These are phyloP conservation scores for Lasioglossum morio DNA, from an alignment of 2,888 invertebrate species.

Conservation along the genomic window DNA sequence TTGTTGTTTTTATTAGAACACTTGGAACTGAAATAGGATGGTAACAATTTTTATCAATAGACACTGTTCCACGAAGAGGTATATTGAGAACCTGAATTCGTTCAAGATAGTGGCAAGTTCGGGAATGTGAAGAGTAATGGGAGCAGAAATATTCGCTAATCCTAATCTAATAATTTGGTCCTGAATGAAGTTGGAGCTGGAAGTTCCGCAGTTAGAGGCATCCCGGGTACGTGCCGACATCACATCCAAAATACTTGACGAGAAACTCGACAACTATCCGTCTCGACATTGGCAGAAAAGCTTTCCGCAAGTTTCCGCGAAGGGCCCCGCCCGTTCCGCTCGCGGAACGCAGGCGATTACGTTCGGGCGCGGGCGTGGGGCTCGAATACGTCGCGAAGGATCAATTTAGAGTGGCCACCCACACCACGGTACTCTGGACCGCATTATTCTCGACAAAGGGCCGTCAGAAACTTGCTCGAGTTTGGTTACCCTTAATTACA, in stretches of 20 bases:
- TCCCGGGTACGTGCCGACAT: neutral
- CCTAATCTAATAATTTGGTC: neutral
- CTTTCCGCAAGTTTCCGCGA: conserved; percentile 11
- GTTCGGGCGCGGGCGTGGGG: neutral
- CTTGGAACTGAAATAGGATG: too few relatives aligned
- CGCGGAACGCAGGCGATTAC: conserved; percentile 17
- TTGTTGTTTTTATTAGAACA: too few relatives aligned
- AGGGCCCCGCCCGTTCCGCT: neutral
- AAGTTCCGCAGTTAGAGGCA: neutral
- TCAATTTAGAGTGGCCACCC: conserved; percentile 43
- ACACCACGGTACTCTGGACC: neutral
- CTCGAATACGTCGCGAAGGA: conserved; percentile 38
- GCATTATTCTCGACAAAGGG: conserved; percentile 53
- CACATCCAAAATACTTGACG: conserved; percentile 4
- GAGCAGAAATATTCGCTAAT: neutral
- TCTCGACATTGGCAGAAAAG: neutral
- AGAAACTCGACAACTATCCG: conserved; percentile 12
- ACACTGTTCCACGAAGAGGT: neutral
- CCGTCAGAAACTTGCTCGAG: conserved; percentile 43
- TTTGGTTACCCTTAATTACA: conserved; percentile 60
- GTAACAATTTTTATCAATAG: neutral
- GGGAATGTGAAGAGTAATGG: neutral
- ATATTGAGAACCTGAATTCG: neutral
- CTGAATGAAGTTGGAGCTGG: neutral
- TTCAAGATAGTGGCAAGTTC: neutral